A percentile compares a stretch with the other conserved stretches of the same genome.
phyloP scores from a whole-genome alignment of 2,113 vertebrate species.

The Tichodroma muraria region DNA sequence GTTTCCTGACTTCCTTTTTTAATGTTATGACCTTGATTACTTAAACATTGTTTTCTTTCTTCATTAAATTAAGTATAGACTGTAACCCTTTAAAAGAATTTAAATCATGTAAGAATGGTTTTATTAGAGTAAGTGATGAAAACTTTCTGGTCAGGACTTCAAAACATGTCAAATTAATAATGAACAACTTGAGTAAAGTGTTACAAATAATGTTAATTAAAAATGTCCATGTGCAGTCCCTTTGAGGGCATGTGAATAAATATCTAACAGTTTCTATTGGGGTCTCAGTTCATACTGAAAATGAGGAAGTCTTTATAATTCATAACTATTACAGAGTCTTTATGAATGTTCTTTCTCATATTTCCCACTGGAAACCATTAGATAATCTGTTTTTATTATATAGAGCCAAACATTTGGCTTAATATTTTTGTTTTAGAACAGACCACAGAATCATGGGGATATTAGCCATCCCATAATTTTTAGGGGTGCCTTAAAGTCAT shows the following conservation, averaged over 20 bases:
- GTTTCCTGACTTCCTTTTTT: background rate
- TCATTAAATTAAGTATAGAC: constrained; percentile 30
- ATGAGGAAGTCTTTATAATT: constrained; percentile 67
- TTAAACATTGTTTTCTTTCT: constrained; percentile 27
- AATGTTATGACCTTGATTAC: background rate
- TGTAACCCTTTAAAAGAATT: background rate
- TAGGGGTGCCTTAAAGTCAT: constrained; percentile 58
- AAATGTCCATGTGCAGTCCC: constrained; percentile 5
- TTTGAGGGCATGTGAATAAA: constrained; percentile 32
- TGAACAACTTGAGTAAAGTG: constrained; percentile 18
- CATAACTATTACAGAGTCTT: constrained; percentile 61
- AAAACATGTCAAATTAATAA: constrained; percentile 21
- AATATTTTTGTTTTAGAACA: constrained; percentile 65
- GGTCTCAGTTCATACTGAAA: constrained; percentile 43
- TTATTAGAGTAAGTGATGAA: constrained; percentile 32
- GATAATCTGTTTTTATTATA: constrained; percentile 74
- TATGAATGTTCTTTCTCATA: constrained; percentile 67
- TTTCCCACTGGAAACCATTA: constrained; percentile 71
- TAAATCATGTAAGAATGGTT: constrained; percentile 12
- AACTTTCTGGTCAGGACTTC: constrained; percentile 21
- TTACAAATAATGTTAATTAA: constrained; percentile 56
- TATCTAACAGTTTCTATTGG: constrained; percentile 22
- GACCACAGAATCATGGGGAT: constrained; percentile 59
- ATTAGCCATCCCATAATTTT: constrained; percentile 72
- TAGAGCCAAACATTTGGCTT: constrained; percentile 61